Percentiles rank a stretch among this genome's conserved stretches.
Evolutionary conservation across 2,797 vertebrate species (phyloP).

Genomic region (Pseudomugil tenellus): DNA sequence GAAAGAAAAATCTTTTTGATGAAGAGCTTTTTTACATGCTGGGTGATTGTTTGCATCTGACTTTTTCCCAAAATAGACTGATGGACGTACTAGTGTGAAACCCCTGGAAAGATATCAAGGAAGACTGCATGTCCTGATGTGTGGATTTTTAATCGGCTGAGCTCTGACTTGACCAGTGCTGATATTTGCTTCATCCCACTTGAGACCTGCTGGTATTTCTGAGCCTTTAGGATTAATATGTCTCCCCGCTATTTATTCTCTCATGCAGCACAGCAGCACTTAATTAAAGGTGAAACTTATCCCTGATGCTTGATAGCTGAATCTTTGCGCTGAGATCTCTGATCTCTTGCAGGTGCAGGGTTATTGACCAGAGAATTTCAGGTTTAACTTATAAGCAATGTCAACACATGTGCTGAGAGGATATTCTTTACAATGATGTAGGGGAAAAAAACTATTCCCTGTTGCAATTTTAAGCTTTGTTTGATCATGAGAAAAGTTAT

Average conservation of each 20-base stretch:
- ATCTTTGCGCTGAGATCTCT: constrained; percentile 12
- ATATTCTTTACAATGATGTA: not conserved
- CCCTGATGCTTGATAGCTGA: constrained; percentile 38
- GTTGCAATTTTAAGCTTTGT: not conserved
- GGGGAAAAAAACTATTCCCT: not conserved
- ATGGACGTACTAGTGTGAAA: not conserved
- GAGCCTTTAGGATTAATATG: constrained; percentile 59
- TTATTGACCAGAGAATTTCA: constrained; percentile 35
- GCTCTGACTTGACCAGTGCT: constrained; percentile 52
- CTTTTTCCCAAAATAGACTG: no score
- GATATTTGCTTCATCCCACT: constrained; percentile 68
- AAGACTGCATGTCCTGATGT: constrained; percentile 16
- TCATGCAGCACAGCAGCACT: constrained; percentile 52
- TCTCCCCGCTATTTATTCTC: constrained; percentile 61
- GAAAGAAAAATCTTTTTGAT: no score
- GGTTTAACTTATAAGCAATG: constrained; percentile 14
- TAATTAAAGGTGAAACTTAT: constrained; percentile 79
- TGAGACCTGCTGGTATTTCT: constrained; percentile 71
- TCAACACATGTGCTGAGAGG: not conserved
- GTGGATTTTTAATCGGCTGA: constrained; percentile 38
- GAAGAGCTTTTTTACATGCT: no score
- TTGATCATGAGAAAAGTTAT: not conserved
- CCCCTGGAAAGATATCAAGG: not conserved
- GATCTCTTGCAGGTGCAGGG: constrained; percentile 13
- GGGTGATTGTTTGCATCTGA: no score